phyloP scores from a whole-genome alignment of 2,888 invertebrate genomes.

The Parnassius apollo region DNA sequence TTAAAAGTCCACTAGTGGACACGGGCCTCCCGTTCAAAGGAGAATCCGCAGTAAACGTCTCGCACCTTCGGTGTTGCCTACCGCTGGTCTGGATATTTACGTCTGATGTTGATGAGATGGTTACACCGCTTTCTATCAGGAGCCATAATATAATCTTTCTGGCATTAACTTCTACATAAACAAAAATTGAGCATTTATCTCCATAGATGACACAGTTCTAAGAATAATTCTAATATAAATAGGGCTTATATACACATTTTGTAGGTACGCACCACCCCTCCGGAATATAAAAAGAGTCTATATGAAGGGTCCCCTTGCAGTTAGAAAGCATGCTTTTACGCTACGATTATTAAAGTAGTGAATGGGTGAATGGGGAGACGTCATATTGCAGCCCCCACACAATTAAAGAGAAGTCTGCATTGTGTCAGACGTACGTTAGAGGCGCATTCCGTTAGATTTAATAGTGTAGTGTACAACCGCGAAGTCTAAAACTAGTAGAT shows the following conservation, averaged over 20 bases:
- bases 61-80: too few relatives aligned
- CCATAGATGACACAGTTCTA: conserved; percentile 44
- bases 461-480: too few relatives aligned
- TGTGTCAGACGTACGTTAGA: conserved; percentile 48
- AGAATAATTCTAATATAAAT: conserved; percentile 57
- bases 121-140: too few relatives aligned
- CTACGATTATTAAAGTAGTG: conserved; percentile 72
- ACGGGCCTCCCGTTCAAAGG: too few relatives aligned
- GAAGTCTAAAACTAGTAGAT: too few relatives aligned
- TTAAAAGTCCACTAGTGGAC: too few relatives aligned
- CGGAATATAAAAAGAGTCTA: conserved; percentile 62
- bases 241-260: conserved; percentile 63
- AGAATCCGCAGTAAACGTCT: too few relatives aligned
- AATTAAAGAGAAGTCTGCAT: conserved; percentile 62
- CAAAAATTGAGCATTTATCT: conserved; percentile 31
- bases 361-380: conserved; percentile 74
- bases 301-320: conserved; percentile 69
- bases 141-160: too few relatives aligned
- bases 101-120: too few relatives aligned
- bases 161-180: too few relatives aligned
- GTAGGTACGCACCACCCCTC: conserved; percentile 69
- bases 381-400: conserved; percentile 71
- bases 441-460: conserved; percentile 48
- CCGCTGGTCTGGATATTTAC: too few relatives aligned
- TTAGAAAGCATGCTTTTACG: conserved; percentile 73